These are phyloP conservation scores for Temnothorax longispinosus DNA, from an alignment of 1,140 invertebrate species.

Conservation along the genomic window DNA sequence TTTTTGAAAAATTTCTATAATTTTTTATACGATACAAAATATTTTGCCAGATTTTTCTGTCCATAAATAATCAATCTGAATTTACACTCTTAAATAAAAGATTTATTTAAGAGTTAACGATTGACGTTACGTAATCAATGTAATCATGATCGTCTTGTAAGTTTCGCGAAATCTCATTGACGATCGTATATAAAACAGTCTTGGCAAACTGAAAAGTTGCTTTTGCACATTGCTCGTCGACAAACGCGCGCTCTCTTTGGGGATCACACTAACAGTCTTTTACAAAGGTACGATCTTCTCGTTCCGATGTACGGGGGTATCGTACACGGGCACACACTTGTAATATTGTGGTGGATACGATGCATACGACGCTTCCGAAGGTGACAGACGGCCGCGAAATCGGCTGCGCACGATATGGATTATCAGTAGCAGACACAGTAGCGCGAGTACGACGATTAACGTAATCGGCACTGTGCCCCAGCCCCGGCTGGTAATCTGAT, in stretches of 20 bases:
- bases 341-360: conserved; percentile 83
- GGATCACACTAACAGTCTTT: conserved; percentile 59
- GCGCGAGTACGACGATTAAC: conserved; percentile 77
- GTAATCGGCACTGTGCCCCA: conserved; percentile 82
- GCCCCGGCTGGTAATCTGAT: conserved; percentile 63
- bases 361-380: conserved; percentile 75
- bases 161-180: neutral
- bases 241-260: conserved; percentile 7
- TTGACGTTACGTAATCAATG: neutral
- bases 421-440: conserved; percentile 79
- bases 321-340: conserved; percentile 83
- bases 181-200: conserved; percentile 41
- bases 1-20: neutral
- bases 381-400: conserved; percentile 79
- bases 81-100: neutral
- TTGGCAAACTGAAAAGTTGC: neutral
- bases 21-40: neutral
- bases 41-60: neutral
- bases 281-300: conserved; percentile 82
- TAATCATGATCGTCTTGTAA: neutral
- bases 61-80: neutral
- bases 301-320: conserved; percentile 78
- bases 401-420: conserved; percentile 79
- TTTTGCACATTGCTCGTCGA: neutral
- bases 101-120: conserved; percentile 39